phyloP scores from a whole-genome alignment of 2,888 invertebrate species.

The Meandrusa payeni region DNA sequence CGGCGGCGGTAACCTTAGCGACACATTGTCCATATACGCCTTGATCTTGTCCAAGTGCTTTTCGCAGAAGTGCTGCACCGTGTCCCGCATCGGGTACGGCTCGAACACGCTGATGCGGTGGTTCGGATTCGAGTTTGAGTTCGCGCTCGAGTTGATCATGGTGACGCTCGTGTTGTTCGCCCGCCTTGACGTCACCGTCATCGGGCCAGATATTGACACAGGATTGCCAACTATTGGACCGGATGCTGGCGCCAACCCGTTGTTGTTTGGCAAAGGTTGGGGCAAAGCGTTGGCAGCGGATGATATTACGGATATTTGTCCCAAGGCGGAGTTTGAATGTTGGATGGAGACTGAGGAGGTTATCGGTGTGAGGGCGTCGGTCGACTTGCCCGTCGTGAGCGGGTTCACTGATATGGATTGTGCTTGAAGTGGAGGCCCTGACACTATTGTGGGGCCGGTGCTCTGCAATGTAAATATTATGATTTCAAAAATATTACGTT shows the following conservation, averaged over 20 bases:
- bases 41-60: slow-evolving; percentile 96
- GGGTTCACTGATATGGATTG: slow-evolving; percentile 69
- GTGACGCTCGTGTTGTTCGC: slow-evolving; percentile 90
- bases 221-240: slow-evolving; percentile 35
- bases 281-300: slow-evolving; percentile 34
- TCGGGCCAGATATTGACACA: slow-evolving; percentile 78
- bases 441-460: slow-evolving; percentile 51
- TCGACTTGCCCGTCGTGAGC: slow-evolving; percentile 57
- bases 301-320: slow-evolving; percentile 52
- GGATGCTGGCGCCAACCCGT: not conserved
- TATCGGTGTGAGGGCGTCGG: slow-evolving; percentile 55
- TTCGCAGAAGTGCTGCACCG: slow-evolving; percentile 97
- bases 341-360: slow-evolving; percentile 61
- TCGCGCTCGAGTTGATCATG: slow-evolving; percentile 79
- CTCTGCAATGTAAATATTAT: slow-evolving; percentile 40
- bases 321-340: slow-evolving; percentile 61
- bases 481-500: too few species aligned
- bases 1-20: slow-evolving; percentile 92
- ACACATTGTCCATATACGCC: slow-evolving; percentile 93
- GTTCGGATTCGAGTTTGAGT: slow-evolving; percentile 57
- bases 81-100: slow-evolving; percentile 94
- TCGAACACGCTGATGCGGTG: slow-evolving; percentile 91
- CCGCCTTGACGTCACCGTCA: slow-evolving; percentile 82
- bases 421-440: slow-evolving; percentile 48
- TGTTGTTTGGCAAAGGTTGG: slow-evolving; percentile 1